Percentiles rank a stretch among this genome's conserved stretches.
These are phyloP conservation scores for Formica selysi DNA, from an alignment of 1,140 invertebrate genomes.

Conservation along the genomic window DNA sequence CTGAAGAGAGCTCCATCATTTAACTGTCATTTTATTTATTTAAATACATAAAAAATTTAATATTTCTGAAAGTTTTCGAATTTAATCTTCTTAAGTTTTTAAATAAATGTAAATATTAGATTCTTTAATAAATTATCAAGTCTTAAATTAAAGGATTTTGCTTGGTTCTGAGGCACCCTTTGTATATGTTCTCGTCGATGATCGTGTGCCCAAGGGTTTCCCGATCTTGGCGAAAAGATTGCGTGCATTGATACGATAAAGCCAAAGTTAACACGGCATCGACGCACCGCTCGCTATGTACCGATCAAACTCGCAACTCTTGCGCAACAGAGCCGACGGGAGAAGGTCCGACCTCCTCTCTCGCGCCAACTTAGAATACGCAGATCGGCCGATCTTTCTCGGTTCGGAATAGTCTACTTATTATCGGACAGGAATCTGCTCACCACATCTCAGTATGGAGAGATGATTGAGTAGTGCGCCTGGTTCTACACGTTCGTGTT, in stretches of 20 bases:
- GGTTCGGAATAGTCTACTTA: constrained; percentile 56
- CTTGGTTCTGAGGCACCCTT: constrained; percentile 44
- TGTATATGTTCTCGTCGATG: constrained; percentile 2
- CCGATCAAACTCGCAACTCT: constrained; percentile 61
- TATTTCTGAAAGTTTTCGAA: too few species aligned
- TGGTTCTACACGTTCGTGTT: constrained; percentile 53
- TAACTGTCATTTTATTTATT: background rate
- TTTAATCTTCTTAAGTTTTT: background rate
- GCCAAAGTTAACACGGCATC: constrained; percentile 46
- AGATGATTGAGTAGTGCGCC: constrained; percentile 49
- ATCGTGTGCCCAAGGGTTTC: constrained; percentile 16
- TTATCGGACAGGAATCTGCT: constrained; percentile 62
- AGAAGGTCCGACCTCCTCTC: constrained; percentile 21
- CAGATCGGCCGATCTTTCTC: constrained; percentile 20
- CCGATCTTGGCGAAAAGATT: constrained; percentile 20
- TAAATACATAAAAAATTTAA: too few species aligned
- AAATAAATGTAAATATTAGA: background rate
- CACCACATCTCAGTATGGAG: constrained; percentile 51
- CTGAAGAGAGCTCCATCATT: background rate
- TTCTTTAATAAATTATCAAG: background rate
- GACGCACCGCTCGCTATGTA: constrained; percentile 37
- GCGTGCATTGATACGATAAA: constrained; percentile 18
- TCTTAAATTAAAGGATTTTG: too few species aligned
- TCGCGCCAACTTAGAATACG: constrained; percentile 4
- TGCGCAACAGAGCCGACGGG: constrained; percentile 28